Percentiles rank a stretch among this genome's conserved stretches.
These are phyloP conservation scores for Picus viridis DNA, from an alignment of 2,797 vertebrate species.

Conservation along the genomic window DNA sequence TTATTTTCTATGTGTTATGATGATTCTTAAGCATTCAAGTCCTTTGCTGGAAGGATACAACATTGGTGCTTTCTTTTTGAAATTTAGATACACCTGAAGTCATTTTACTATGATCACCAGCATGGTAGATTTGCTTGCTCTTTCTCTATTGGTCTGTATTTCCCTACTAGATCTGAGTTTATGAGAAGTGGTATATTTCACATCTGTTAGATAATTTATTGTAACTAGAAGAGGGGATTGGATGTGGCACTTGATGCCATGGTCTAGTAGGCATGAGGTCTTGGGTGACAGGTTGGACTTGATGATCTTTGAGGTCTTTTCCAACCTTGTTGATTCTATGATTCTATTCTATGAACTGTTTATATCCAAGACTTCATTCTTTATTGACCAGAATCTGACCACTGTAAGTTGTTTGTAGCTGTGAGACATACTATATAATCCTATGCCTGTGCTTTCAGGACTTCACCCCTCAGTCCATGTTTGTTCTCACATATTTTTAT, in stretches of 20 bases:
- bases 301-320: too few species aligned
- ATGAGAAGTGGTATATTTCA: not conserved
- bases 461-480: not conserved
- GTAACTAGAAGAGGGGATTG: not conserved
- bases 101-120: not conserved
- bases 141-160: not conserved
- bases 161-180: not conserved
- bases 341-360: not conserved
- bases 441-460: not conserved
- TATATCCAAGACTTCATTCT: not conserved
- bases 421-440: not conserved
- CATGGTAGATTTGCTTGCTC: not conserved
- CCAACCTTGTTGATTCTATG: too few species aligned
- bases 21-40: not conserved
- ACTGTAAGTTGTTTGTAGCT: not conserved
- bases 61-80: not conserved
- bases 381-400: not conserved
- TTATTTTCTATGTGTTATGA: not conserved
- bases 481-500: not conserved
- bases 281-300: too few species aligned
- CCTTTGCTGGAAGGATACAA: not conserved
- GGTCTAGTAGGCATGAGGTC: too few species aligned
- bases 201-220: not conserved
- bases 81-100: not conserved
- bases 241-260: too few species aligned